Conservation (phyloP, 1,140 invertebrate species). For the Drosophila orena region DNA sequence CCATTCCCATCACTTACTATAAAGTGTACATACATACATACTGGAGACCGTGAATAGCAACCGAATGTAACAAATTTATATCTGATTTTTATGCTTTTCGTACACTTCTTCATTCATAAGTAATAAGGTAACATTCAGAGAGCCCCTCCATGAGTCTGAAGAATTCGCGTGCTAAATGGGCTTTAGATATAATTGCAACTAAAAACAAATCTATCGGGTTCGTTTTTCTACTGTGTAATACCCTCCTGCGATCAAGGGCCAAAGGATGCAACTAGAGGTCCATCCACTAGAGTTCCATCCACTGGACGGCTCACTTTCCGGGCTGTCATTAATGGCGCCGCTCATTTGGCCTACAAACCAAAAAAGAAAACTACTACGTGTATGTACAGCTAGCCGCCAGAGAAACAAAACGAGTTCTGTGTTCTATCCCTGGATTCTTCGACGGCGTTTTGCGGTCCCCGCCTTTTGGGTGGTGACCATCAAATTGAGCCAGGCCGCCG, state of each 20-base stretch:
- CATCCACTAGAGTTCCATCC: not conserved
- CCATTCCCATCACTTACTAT: too few species aligned
- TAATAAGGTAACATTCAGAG: too few species aligned
- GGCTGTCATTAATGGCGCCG: constrained; percentile 74
- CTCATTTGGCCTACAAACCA: constrained; percentile 49
- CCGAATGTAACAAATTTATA: not conserved
- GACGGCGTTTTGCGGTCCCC: constrained; percentile 42
- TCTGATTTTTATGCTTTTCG: too few species aligned
- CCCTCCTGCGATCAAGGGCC: too few species aligned
- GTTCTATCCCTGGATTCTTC: constrained; percentile 21
- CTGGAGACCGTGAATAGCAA: not conserved
- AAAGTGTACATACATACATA: too few species aligned
- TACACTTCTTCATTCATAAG: too few species aligned
- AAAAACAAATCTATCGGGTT: too few species aligned
- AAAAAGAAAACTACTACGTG: constrained; percentile 18
- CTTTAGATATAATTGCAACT: too few species aligned
- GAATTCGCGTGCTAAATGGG: too few species aligned
- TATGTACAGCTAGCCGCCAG: constrained; percentile 38
- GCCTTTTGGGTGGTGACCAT: constrained; percentile 46
- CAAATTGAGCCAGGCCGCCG: constrained; percentile 36
- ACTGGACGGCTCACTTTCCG: constrained; percentile 36
- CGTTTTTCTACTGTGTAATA: too few species aligned
- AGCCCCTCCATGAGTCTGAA: too few species aligned
- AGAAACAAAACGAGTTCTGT: constrained; percentile 37
- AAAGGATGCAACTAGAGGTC: not conserved